Evolutionary conservation across 2,113 vertebrate species (phyloP), one percentile per base, ranked within the genome.

Genomic region (Suricata suricatta): DNA sequence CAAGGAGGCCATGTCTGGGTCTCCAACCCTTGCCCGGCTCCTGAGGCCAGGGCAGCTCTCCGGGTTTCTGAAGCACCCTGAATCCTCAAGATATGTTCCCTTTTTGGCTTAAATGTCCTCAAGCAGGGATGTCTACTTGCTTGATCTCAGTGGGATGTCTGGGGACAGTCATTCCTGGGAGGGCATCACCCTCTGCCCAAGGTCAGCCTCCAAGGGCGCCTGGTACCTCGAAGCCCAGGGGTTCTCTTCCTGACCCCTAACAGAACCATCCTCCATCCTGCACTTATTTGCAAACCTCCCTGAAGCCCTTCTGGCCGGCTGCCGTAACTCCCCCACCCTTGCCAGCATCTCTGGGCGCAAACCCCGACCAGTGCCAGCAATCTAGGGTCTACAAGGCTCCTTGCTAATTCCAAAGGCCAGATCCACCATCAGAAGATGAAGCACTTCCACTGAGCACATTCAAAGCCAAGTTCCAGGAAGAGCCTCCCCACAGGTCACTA

Each of bases 221-320:
- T 7, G 1, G 29, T 9, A 6, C 3, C 72, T 47, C 3, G 0
- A 33, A 2, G 27, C 15, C 50, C 64, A 33, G 7, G 7, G 29
- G 19, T 54, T 38, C 8, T 66, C 76, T 38, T 50, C 60, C 84
- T 63, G n/a, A 52, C 23, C 71, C n/a, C 0, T 8, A 4, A 11
- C 0, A 52, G 52, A 57, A 38, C 33, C 31, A 5, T 19, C 69
- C 38, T 63, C 85, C 25, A 6, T n/a, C n/a, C n/a, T 31, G 14
- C 25, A 38, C 25, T 25, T n/a, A 50, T 69, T 60, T 74, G 68
- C n/a, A 60, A 90, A 82, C 74, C 25, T 27, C 76, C 52, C 54
- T n/a, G 1, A 4, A 13, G 14, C 31, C 50, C 12, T 66, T 63
- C 11, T 41, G 41, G 41, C 8, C 0, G 1, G 4, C 10, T 52